phyloP scores from a whole-genome alignment of 2,888 invertebrate species.

The Drosophila kambysellisi region DNA sequence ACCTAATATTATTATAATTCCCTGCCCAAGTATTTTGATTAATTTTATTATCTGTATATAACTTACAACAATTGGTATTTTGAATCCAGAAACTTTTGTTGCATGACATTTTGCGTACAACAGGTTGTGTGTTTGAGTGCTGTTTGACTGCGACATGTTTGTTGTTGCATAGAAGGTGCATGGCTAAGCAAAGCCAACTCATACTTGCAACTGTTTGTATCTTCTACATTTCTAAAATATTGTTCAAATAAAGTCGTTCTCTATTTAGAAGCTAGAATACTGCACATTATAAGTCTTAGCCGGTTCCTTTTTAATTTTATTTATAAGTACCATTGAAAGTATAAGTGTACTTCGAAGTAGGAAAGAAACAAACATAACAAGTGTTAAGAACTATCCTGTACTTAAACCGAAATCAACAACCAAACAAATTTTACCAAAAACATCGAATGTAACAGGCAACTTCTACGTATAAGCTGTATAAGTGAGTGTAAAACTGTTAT shows the following conservation, averaged over 20 bases:
- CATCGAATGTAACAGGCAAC: slow-evolving; percentile 22
- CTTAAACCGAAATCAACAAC: background rate
- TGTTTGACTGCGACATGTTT: slow-evolving; percentile 6
- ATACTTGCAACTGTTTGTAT: background rate
- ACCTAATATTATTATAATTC: background rate
- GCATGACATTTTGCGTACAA: slow-evolving; percentile 6
- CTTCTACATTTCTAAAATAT: background rate
- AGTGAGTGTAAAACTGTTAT: slow-evolving; percentile 56
- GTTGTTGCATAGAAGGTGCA: slow-evolving; percentile 6
- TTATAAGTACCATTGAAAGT: background rate
- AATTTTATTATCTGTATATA: too few species aligned
- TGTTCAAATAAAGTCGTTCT: background rate
- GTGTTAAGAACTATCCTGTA: background rate
- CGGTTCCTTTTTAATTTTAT: background rate
- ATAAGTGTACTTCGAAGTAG: background rate
- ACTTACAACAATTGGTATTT: too few species aligned
- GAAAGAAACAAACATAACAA: slow-evolving; percentile 1
- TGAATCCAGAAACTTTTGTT: background rate
- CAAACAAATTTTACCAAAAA: slow-evolving; percentile 7
- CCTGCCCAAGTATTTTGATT: background rate
- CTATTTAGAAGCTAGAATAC: background rate
- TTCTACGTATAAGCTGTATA: slow-evolving; percentile 21
- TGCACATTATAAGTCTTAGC: background rate
- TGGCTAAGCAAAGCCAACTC: background rate
- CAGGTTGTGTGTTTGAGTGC: slow-evolving; percentile 19